Evolutionary conservation across 2,797 vertebrate species (phyloP), one percentile per base, ranked within the genome.

Genomic region (Syngnathus rostellatus): DNA sequence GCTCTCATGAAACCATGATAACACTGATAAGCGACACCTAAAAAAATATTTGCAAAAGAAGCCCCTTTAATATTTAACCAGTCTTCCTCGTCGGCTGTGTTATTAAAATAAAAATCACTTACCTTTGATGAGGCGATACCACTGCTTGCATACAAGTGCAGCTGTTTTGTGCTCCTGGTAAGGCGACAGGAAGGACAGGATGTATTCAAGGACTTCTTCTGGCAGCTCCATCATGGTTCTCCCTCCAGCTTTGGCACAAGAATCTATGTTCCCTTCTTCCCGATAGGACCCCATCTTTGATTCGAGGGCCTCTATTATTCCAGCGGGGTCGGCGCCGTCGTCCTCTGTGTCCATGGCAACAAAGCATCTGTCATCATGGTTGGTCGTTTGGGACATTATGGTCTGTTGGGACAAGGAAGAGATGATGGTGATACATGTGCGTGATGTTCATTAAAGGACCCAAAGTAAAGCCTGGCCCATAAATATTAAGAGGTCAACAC

Each of bases 91-190:
- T 48, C 17, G 14, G 6, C 16, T 63, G 43, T 14, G 14, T 31
- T 3, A 7, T 14, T 48, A 25, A 51, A 5, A 50, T 50, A 48
- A 64, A 43, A 48, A 63, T 8, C 8, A 21, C 6, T 7, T 86
- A 98, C 97, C 97, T 96, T 99, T 99, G 87, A 99, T 99, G 48
- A 99, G 97, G 64, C 97, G 93, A 76, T 99, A 97, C 97, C 97
- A 99, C 89, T 97, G 97, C 78, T 97, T 98, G 83, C 97, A 99
- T 67, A 99, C 97, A 3, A 99, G 92, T 9, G 97, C 97, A 1
- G 97, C 97, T 0, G 92, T 98, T 84, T 99, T 99, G 88, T 99
- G 97, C 83, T 99, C 96, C 87, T 99, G 97, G 71, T 99, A 99
- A 0, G 97, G 97, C 0, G 97, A 99, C 1, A 99, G 94, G 83